Conservation (phyloP, 2,797 vertebrate species). For the Hemibagrus guttatus region DNA sequence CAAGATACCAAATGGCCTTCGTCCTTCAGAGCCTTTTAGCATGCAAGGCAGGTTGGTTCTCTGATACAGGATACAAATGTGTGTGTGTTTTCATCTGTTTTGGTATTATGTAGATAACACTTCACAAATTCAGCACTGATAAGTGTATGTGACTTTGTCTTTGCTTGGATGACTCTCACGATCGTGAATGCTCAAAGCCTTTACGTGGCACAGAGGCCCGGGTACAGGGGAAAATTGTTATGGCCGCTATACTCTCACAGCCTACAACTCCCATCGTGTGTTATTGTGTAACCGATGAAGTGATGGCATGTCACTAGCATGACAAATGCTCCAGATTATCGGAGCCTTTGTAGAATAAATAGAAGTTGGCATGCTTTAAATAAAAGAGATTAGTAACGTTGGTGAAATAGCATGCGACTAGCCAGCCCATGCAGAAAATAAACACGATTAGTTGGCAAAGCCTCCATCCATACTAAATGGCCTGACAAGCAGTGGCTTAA, state of each 20-base stretch:
- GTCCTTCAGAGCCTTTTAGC: conserved; percentile 54
- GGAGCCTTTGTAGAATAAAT: conserved; percentile 27
- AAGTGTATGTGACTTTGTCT: conserved; percentile 37
- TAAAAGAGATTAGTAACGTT: conserved; percentile 43
- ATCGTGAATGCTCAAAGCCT: conserved; percentile 22
- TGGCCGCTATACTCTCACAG: conserved; percentile 28
- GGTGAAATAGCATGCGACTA: conserved; percentile 30
- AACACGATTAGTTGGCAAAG: conserved; percentile 78
- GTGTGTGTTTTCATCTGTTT: conserved; percentile 27
- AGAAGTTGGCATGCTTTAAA: conserved; percentile 42
- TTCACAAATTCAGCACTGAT: conserved; percentile 14
- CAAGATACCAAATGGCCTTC: conserved; percentile 38
- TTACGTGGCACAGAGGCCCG: conserved; percentile 33
- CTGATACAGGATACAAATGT: conserved; percentile 45
- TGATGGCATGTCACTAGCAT: conserved; percentile 31
- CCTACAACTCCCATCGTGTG: conserved; percentile 41
- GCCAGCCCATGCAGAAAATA: conserved; percentile 67
- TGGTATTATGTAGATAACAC: conserved; percentile 35
- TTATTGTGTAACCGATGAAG: conserved; percentile 39
- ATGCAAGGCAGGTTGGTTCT: conserved; percentile 52
- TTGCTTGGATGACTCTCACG: conserved; percentile 38
- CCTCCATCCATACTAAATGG: conserved; percentile 73
- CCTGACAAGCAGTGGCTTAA: conserved; percentile 72
- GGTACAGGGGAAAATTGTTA: conserved; percentile 44
- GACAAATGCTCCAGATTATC: conserved; percentile 25